phyloP scores from a whole-genome alignment of 2,797 vertebrate species.

The Clarias laeviceps region DNA sequence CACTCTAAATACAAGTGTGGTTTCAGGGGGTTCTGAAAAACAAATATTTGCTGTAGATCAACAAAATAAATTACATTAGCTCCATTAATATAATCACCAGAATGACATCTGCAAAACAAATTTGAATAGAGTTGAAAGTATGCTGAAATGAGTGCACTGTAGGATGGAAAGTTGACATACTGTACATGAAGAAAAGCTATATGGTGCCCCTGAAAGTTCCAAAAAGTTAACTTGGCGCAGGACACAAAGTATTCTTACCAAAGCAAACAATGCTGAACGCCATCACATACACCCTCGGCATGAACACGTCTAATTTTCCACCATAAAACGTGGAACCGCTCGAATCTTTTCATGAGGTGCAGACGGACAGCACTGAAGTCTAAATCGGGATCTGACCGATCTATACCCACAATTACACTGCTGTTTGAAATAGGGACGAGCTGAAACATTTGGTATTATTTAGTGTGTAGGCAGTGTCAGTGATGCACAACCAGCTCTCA shows the following conservation, averaged over 20 bases:
- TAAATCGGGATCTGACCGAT: slow-evolving; percentile 56
- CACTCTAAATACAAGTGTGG: neutral
- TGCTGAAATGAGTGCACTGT: slow-evolving; percentile 22
- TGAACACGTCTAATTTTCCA: slow-evolving; percentile 59
- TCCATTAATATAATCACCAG: neutral
- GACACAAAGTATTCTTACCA: slow-evolving; percentile 53
- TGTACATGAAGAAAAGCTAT: slow-evolving; percentile 40
- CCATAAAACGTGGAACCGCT: slow-evolving; percentile 54
- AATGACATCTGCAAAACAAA: neutral
- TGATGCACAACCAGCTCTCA: slow-evolving; percentile 55
- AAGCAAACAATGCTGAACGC: slow-evolving; percentile 57
- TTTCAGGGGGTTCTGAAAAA: neutral
- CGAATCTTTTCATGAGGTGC: slow-evolving; percentile 57
- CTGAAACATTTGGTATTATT: slow-evolving; percentile 61
- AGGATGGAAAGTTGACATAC: slow-evolving; percentile 47
- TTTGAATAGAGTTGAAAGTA: slow-evolving; percentile 20
- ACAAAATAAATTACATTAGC: neutral
- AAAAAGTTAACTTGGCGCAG: slow-evolving; percentile 43
- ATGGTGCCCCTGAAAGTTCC: slow-evolving; percentile 34
- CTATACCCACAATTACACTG: slow-evolving; percentile 55
- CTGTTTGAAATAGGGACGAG: slow-evolving; percentile 55
- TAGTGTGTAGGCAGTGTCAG: slow-evolving; percentile 53
- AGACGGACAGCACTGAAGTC: slow-evolving; percentile 57
- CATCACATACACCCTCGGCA: slow-evolving; percentile 53
- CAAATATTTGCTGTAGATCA: neutral